Base-by-base conservation (phyloP, 1,140 invertebrate genomes). In the Drosophila truncata region DNA sequence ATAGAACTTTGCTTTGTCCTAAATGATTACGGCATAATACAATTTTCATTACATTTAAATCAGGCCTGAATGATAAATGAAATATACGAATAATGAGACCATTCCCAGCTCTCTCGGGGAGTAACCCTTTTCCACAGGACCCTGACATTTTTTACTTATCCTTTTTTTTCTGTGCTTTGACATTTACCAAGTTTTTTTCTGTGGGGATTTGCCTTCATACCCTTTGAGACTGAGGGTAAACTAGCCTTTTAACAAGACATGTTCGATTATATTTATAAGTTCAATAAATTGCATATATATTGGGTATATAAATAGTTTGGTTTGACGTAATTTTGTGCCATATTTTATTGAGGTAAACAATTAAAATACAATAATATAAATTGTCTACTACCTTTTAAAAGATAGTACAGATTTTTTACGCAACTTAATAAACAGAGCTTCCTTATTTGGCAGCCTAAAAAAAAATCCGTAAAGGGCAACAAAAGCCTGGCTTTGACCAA, bases 1-100 rank as follows among this genome's bases (percentile, higher is more conserved):
- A 41, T 27, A 27, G 31, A 39, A 39, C 60, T 46, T 16, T 50
- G 58, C 41, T 39, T 29, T 37, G n/a, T 20, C 46, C 70, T 70
- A 63, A 84, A 88, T 90, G 85, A 90, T 82, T 85, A 90, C 66
- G 67, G 67, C 63, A 85, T 88, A 84, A 90, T 85, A 82, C 85
- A 72, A 85, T 69, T 90, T 90, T 90, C 85, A 88, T 88, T 88
- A 82, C 81, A 80, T 70, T 82, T 79, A 71, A 82, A 90, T 82
- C 85, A 90, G 70, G 81, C 67, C 60, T 46, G 65, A 77, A 88
- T 90, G 85, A 88, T 90, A 90, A 88, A 88, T 85, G 81, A 85
- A 88, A 88, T 85, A 76, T 62, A 79, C 27, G 76, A 90, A 90
- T 90, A 88, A 88, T 88, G 78, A 79, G 73, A 79, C 62, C 55